Base-by-base conservation (phyloP, 1,140 invertebrate species). In the Drosophila insularis region DNA sequence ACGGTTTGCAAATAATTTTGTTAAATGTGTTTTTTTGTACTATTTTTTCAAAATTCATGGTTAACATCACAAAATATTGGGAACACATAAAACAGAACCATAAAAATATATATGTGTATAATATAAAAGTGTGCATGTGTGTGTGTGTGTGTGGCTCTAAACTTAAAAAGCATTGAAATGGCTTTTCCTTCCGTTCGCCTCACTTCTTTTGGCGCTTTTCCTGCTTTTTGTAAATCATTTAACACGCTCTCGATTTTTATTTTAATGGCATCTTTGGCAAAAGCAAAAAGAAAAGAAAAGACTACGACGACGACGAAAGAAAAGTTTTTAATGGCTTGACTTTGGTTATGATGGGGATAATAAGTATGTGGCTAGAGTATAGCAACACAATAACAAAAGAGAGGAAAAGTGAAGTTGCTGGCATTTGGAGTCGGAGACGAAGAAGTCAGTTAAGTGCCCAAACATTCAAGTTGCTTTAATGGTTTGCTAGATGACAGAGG, bases 161-260 rank as follows among this genome's bases (percentile, higher is more conserved):
- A 70, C 63, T 71, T 68, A 37, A 17, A 62, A 17, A 39, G 72
- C 66, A 67, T 56, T 53, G 53, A 84, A 82, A 84, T 79, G 72
- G 76, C 80, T 84, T 79, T 82, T 61, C 37, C 58, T 21, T 70
- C 53, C 37, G 53, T 17, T 13, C 35, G 14, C 23, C 40, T 39
- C 65, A 39, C n/a, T 17, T 23, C 14, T 46, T 17, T 3, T 14
- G 4, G 43, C 43, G 59, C 40, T 19, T 50, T 50, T 50, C 8
- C 10, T 50, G 17, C 17, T 50, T 77, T 85, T 85, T 78, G 81
- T 78, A 77, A 85, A 85, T 85, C 81, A 85, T 85, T 85, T 85
- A 85, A 85, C 77, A 85, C 81, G 70, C 81, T 80, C 74, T 85
- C 81, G 81, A 85, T 85, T 85, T 85, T 85, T 85, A 84, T 84